Evolutionary conservation across 2,888 invertebrate genomes (phyloP).

Genomic region (Heliconius hortense): DNA sequence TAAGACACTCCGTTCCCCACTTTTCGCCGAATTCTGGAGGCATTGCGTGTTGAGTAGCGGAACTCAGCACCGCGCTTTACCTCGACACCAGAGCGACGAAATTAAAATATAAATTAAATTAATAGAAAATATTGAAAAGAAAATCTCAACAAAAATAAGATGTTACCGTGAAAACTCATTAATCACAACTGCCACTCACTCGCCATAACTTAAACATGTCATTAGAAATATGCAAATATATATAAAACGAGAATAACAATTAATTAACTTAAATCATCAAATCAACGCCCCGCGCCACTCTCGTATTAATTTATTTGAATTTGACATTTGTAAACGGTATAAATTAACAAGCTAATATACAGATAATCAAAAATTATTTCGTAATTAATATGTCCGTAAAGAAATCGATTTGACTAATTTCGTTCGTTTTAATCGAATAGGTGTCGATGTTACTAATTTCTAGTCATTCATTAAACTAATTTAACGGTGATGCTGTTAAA

Average conservation of each 20-base stretch:
- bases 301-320: slow-evolving; percentile 36
- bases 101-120: no score
- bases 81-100: no score
- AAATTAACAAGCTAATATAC: slow-evolving; percentile 27
- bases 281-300: slow-evolving; percentile 22
- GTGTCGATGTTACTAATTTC: slow-evolving; percentile 24
- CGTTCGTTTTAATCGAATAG: slow-evolving; percentile 35
- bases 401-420: slow-evolving; percentile 36
- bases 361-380: slow-evolving; percentile 31
- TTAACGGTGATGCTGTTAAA: slow-evolving; percentile 1
- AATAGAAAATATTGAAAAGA: not conserved
- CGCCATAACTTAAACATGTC: slow-evolving; percentile 40
- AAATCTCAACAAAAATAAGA: slow-evolving; percentile 16
- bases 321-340: slow-evolving; percentile 15
- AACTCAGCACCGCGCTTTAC: no score
- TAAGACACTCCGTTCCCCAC: no score
- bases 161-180: slow-evolving; percentile 19
- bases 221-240: slow-evolving; percentile 41
- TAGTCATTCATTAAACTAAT: slow-evolving; percentile 21
- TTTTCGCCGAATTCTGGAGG: no score
- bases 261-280: slow-evolving; percentile 34
- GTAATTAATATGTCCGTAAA: slow-evolving; percentile 31
- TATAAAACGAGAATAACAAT: slow-evolving; percentile 43
- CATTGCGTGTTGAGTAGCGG: no score
- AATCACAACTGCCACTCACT: slow-evolving; percentile 35